A percentile compares a stretch with the other conserved stretches of the same genome.
phyloP scores from a whole-genome alignment of 2,888 invertebrate genomes.

The Amaurobius ferox region DNA sequence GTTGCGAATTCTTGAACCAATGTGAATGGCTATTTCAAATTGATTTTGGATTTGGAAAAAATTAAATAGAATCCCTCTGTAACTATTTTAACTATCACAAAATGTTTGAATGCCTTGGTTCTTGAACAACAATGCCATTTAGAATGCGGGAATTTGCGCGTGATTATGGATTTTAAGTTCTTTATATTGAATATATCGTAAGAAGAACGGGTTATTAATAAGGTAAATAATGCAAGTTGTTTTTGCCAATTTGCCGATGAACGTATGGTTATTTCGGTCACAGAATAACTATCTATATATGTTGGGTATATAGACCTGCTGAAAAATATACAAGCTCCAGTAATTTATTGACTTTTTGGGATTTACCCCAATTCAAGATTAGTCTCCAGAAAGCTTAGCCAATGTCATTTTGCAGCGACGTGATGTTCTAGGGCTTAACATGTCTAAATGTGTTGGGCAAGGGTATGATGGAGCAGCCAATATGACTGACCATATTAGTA shows the following conservation, averaged over 20 bases:
- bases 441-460: not conserved
- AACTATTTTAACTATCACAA: too few species aligned
- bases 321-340: not conserved
- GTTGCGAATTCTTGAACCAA: too few species aligned
- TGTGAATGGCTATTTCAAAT: too few species aligned
- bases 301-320: not conserved
- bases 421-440: not conserved
- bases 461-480: conserved; percentile 1
- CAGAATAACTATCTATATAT: not conserved
- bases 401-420: not conserved
- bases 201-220: not conserved
- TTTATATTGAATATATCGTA: too few species aligned
- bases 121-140: too few species aligned
- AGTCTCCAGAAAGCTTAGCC: not conserved
- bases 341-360: not conserved
- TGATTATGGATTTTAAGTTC: too few species aligned
- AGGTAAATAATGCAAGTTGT: not conserved
- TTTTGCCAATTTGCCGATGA: not conserved
- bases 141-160: too few species aligned
- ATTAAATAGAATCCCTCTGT: too few species aligned
- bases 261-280: not conserved
- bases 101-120: too few species aligned
- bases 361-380: not conserved
- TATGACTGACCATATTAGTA: not conserved
- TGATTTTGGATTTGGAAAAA: too few species aligned